Evolutionary conservation across 1,140 invertebrate species (phyloP).

Genomic region (Ericerus pela): DNA sequence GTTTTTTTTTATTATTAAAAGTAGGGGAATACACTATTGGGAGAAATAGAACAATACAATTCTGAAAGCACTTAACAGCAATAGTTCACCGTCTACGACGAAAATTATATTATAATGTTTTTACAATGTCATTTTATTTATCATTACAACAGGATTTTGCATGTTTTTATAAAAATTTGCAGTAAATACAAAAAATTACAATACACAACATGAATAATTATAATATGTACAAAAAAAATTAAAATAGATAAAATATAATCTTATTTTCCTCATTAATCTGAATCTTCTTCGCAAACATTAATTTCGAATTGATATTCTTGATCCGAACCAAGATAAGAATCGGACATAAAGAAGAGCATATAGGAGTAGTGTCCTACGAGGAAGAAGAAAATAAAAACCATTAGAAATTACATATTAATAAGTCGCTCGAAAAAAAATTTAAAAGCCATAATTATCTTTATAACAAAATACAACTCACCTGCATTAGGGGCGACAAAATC

Average conservation of each 20-base stretch:
- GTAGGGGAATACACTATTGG: too few relatives aligned
- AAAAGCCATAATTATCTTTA: neutral
- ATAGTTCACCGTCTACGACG: too few relatives aligned
- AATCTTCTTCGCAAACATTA: slow-evolving; percentile 51
- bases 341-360: slow-evolving; percentile 97
- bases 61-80: too few relatives aligned
- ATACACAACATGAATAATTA: neutral
- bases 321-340: slow-evolving; percentile 96
- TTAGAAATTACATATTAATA: neutral
- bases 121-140: too few relatives aligned
- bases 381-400: slow-evolving; percentile 14
- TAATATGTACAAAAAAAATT: neutral
- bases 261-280: slow-evolving; percentile 26
- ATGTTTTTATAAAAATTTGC: neutral
- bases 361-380: slow-evolving; percentile 63
- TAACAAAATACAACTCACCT: slow-evolving; percentile 26
- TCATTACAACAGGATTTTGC: too few relatives aligned
- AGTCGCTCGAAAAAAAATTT: neutral
- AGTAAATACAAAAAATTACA: neutral
- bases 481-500: slow-evolving; percentile 85
- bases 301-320: slow-evolving; percentile 85
- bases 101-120: too few relatives aligned
- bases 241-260: neutral
- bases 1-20: too few relatives aligned
- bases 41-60: too few relatives aligned